Conservation (phyloP, 2,888 invertebrate species). For the Ophion costatus region DNA sequence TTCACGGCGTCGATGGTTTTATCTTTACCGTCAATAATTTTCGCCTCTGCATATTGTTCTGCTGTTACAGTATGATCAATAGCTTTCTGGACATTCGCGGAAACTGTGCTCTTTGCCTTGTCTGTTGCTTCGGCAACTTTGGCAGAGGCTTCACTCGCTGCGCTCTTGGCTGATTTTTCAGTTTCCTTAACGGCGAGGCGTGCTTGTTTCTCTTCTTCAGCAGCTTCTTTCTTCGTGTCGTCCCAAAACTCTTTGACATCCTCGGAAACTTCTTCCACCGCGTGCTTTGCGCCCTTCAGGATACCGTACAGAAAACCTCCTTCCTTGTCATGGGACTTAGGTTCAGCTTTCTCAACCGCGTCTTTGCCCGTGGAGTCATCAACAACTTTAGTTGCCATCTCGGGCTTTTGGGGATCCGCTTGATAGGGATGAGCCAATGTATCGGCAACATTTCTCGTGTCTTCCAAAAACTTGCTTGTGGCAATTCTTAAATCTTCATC, state of each 20-base stretch:
- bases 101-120: constrained; percentile 39
- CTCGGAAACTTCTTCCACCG: constrained; percentile 67
- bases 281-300: constrained; percentile 66
- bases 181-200: constrained; percentile 49
- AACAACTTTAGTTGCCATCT: constrained; percentile 32
- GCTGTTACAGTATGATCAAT: constrained; percentile 34
- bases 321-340: constrained; percentile 68
- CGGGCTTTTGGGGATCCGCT: constrained; percentile 60
- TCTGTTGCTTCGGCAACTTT: constrained; percentile 57
- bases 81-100: constrained; percentile 39
- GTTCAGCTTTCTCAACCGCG: constrained; percentile 56
- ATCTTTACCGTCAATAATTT: constrained; percentile 35
- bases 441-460: constrained; percentile 72
- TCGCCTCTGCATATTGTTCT: constrained; percentile 40
- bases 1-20: constrained; percentile 51
- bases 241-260: constrained; percentile 71
- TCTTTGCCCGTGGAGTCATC: constrained; percentile 54
- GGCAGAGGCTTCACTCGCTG: constrained; percentile 52
- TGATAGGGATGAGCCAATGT: constrained; percentile 70
- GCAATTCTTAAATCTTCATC: constrained; percentile 70
- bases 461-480: constrained; percentile 78
- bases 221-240: constrained; percentile 67
- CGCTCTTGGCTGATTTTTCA: constrained; percentile 60
- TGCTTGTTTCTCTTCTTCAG: constrained; percentile 63
- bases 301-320: constrained; percentile 70